Base-by-base conservation (phyloP, 2,888 invertebrate genomes). In the Mellilla xanthometata region DNA sequence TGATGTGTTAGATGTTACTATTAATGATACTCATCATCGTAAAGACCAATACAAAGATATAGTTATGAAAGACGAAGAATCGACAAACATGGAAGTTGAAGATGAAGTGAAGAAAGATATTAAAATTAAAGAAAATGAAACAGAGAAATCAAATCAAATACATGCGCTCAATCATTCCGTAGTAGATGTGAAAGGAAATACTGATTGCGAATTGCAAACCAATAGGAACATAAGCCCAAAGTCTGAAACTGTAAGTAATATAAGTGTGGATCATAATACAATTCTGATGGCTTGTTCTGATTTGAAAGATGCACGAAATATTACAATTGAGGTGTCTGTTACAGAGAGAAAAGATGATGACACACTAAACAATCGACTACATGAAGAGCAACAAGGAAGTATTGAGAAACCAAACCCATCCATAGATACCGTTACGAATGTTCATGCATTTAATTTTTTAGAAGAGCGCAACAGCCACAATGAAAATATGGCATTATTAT, bases 321-420 rank as follows among this genome's bases (percentile, higher is more conserved):
- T 34, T 45, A 36, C 43, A 50, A 52, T 43, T 41, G 52, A 47
- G 38, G 47, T 44, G 30, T 39, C 40, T 46, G 47, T 48, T 48
- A 48, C 47, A 48, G 58, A 58, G 41, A 43, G 30, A 38, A 49
- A 58, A 35, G 24, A 41, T 3, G 49, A 49, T 36, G 49, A 47
- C 29, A 38, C 29, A 12, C 8, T 42, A 42, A 48, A 38, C 36
- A 24, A 32, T 15, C 32, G 15, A 47, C 40, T 13, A 36, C 27
- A 32, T 2, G 36, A 13, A 15, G 36, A 13, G 32, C 23, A 23
- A 6, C 39, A 42, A 22, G 43, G 27, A 27, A 40, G 19, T 29
- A 31, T 24, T 11, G 11, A 22, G 23, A 28, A 22, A n/a, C 22
- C 3, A 26, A 30, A 36, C 23, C 4, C 15, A 33, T 32, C 28